A percentile compares a stretch with the other conserved stretches of the same genome.
These are phyloP conservation scores for Halcyon malimbica DNA, from an alignment of 2,113 vertebrate species.

Conservation along the genomic window DNA sequence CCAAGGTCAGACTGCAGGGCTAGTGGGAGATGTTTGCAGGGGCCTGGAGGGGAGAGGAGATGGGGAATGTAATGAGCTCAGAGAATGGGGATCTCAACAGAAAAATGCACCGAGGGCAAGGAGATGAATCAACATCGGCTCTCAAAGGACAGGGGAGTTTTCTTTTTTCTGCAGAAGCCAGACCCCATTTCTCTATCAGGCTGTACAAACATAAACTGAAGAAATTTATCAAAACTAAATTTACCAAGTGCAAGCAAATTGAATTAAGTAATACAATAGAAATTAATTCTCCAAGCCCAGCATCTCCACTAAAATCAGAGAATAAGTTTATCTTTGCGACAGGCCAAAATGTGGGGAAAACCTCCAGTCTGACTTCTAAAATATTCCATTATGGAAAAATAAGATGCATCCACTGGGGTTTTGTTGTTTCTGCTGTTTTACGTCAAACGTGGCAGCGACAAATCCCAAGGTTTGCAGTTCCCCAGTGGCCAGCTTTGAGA, in stretches of 20 bases:
- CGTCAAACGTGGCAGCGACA: background rate
- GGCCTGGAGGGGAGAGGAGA: constrained; percentile 34
- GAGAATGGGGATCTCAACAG: background rate
- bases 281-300: background rate
- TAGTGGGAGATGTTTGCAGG: background rate
- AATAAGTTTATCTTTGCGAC: background rate
- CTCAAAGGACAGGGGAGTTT: background rate
- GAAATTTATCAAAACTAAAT: background rate
- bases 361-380: background rate
- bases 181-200: background rate
- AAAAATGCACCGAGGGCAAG: constrained; percentile 19
- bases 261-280: background rate
- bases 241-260: background rate
- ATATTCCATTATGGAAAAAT: background rate
- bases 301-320: background rate
- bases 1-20: constrained; percentile 35
- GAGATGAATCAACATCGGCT: constrained; percentile 18
- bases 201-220: background rate
- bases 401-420: fast-evolving
- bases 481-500: background rate
- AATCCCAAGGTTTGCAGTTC: background rate
- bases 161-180: constrained; percentile 1
- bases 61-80: constrained; percentile 14
- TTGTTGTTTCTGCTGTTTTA: background rate
- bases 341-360: background rate